Evolutionary conservation across 2,797 vertebrate genomes (phyloP).

Genomic region (Hydrophis major): DNA sequence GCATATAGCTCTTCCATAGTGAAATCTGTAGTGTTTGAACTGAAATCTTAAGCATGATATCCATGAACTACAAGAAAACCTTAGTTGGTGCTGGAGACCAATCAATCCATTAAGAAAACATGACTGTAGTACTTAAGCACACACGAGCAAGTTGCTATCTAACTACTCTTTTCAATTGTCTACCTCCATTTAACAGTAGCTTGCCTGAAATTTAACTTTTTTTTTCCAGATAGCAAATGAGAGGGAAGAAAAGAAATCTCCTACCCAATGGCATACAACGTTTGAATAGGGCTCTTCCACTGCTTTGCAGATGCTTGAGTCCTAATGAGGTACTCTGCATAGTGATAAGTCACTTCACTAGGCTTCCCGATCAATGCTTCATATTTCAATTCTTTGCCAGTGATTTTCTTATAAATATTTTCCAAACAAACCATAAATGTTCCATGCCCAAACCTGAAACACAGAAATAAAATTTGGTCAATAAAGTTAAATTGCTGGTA

Average conservation of each 20-base stretch:
- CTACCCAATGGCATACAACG: constrained; percentile 87
- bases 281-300: constrained; percentile 69
- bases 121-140: not conserved
- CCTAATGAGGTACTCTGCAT: constrained; percentile 83
- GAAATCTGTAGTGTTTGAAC: not conserved
- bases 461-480: not conserved
- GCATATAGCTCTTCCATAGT: not conserved
- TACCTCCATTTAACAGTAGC: not conserved
- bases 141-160: not conserved
- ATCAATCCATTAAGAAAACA: not conserved
- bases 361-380: constrained; percentile 86
- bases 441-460: constrained; percentile 84
- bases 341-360: constrained; percentile 83
- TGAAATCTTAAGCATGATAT: not conserved
- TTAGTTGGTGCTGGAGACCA: not conserved
- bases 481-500: not conserved
- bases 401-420: constrained; percentile 86
- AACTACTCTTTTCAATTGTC: not conserved
- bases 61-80: not conserved
- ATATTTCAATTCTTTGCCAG: constrained; percentile 82
- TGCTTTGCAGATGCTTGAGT: constrained; percentile 74
- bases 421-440: constrained; percentile 89
- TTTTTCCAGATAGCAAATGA: not conserved
- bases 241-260: not conserved
- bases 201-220: not conserved